Conservation (phyloP, 1,140 invertebrate genomes). For the Bombus consobrinus region DNA sequence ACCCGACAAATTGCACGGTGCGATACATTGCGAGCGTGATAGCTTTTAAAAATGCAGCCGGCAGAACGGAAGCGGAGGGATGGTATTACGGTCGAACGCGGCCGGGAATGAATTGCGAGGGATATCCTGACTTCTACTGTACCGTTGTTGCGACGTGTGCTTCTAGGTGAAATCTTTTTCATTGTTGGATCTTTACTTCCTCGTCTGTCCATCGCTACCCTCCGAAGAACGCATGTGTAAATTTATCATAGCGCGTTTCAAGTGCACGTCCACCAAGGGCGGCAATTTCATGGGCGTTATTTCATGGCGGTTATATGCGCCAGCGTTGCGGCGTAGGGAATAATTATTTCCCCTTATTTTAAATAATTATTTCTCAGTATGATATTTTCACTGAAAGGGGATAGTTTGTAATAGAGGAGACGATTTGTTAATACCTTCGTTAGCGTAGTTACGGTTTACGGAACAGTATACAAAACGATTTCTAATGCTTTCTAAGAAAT, state of each 20-base stretch:
- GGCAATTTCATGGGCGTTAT: background rate
- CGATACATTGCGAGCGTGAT: conserved; percentile 2
- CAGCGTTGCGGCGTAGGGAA: background rate
- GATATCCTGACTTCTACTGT: conserved; percentile 3
- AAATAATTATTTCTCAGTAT: background rate
- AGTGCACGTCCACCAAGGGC: background rate
- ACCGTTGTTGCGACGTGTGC: conserved; percentile 10
- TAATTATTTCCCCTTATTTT: background rate
- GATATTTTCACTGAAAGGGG: background rate
- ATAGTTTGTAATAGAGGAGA: background rate
- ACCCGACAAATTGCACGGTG: conserved; percentile 41
- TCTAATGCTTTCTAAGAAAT: background rate
- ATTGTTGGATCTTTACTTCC: background rate
- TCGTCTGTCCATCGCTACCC: background rate
- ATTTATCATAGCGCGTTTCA: background rate
- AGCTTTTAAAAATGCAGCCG: conserved; percentile 50
- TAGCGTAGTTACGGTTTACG: no score
- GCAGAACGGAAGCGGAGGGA: conserved; percentile 12
- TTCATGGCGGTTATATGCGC: background rate
- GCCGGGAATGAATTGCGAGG: conserved; percentile 10
- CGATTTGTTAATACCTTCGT: background rate
- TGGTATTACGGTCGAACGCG: conserved; percentile 39
- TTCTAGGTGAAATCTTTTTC: conserved; percentile 15
- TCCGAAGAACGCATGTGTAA: background rate
- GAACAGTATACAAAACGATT: background rate